Evolutionary conservation across 2,888 invertebrate species (phyloP).

Genomic region (Sphecodes monilicornis): DNA sequence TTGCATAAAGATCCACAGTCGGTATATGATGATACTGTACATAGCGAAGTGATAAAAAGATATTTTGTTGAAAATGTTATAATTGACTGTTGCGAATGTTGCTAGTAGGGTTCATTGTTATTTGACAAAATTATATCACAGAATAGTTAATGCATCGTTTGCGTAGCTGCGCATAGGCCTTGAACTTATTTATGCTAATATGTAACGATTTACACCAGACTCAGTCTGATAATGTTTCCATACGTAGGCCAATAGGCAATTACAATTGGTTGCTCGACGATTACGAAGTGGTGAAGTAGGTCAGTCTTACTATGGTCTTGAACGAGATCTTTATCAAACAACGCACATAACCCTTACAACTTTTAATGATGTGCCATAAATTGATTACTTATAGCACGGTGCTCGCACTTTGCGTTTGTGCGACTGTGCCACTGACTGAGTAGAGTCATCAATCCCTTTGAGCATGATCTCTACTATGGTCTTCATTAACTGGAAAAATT

Average conservation of each 20-base stretch:
- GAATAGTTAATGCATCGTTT: constrained; percentile 67
- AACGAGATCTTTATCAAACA: constrained; percentile 52
- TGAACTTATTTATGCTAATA: constrained; percentile 79
- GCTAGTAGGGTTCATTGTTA: constrained; percentile 25
- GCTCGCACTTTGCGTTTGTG: background rate
- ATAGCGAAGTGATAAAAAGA: background rate
- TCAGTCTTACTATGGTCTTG: constrained; percentile 42
- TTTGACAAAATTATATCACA: constrained; percentile 61
- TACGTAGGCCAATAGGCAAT: constrained; percentile 66
- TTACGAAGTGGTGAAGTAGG: constrained; percentile 63
- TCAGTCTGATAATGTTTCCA: constrained; percentile 70
- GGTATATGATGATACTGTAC: background rate
- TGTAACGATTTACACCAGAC: constrained; percentile 71
- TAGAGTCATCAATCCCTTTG: too few species aligned
- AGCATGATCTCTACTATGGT: background rate
- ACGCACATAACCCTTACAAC: constrained; percentile 43
- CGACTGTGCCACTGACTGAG: background rate
- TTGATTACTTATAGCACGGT: constrained; percentile 25
- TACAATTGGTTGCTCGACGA: constrained; percentile 64
- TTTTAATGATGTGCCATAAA: constrained; percentile 46
- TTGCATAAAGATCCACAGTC: background rate
- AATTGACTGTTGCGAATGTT: constrained; percentile 35
- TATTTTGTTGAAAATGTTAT: background rate
- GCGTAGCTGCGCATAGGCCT: constrained; percentile 73
- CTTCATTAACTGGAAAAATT: background rate